Evolutionary conservation across 2,888 invertebrate species (phyloP), one percentile per base, ranked within the genome.

Genomic region (Atrina japonica): DNA sequence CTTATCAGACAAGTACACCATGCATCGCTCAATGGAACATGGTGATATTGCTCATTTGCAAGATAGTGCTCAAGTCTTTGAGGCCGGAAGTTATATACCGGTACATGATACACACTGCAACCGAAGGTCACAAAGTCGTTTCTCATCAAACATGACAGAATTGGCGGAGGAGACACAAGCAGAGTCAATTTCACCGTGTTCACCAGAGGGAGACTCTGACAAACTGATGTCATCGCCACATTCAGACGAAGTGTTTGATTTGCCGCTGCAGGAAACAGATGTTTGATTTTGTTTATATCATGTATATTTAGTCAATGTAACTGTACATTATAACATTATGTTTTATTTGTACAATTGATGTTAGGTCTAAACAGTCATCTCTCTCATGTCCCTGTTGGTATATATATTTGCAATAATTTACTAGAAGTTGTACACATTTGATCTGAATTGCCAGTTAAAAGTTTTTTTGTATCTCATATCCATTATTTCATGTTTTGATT

Each of bases 11-110:
- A 74, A 66, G 25, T 78, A 65, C 58, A 56, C 71, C 3, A 85
- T 85, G 82, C 80, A 80, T 64, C 75, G 85, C 11, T 85, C 84
- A 18, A 82, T 77, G 9, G 85, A 85, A 60, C 81, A 83, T 63
- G 82, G 77, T 7, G 86, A 86, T 66, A 83, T 85, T 52, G 80
- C 82, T 27, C 82, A 83, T 53, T 67, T 84, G 61, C 75, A 79
- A 58, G 85, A 85, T 56, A 70, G 77, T 40, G 70, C 76, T 25
- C 76, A 76, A 64, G 79, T 84, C 9, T 85, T 83, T 75, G 77
- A 78, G 50, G 66, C 75, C 41, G 74, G 56, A 0, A 66, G 66
- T 18, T 41, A 64, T 40, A 58, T 66, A 21, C 65, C 66, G 6
- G 23, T 50, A 23, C 63, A 61, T 11, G 64, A 66, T 18, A 35